These are phyloP conservation scores for Cynaeus angustus DNA, from an alignment of 2,888 invertebrate species.

Conservation along the genomic window DNA sequence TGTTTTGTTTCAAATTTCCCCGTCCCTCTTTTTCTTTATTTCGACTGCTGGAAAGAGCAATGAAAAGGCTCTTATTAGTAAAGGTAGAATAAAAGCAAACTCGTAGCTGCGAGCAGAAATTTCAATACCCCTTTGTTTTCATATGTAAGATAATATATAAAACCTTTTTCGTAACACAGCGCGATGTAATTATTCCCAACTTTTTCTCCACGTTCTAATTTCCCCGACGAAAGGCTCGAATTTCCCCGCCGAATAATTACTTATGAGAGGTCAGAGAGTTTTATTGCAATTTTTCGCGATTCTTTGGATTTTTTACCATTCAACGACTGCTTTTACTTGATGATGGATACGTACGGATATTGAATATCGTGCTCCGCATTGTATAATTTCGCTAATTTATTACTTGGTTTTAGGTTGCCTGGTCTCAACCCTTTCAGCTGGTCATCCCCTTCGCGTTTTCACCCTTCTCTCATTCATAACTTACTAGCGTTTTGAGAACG, in stretches of 20 bases:
- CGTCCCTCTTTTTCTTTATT: not conserved
- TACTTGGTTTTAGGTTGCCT: conserved; percentile 63
- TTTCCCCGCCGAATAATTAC: conserved; percentile 36
- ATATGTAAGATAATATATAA: conserved; percentile 52
- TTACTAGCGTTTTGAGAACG: conserved; percentile 43
- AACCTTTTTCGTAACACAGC: conserved; percentile 39
- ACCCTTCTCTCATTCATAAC: conserved; percentile 47
- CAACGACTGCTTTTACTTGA: conserved; percentile 12
- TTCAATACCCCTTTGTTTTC: conserved; percentile 52
- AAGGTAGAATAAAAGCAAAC: conserved; percentile 52
- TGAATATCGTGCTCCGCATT: conserved; percentile 54
- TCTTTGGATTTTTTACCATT: conserved; percentile 9
- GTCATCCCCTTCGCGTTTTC: conserved; percentile 51
- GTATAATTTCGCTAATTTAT: conserved; percentile 64
- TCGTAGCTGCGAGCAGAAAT: conserved; percentile 42
- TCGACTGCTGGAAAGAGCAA: not conserved
- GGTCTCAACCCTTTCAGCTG: conserved; percentile 58
- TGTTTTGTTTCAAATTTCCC: too few species aligned
- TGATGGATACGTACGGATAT: conserved; percentile 50
- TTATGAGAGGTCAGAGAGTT: conserved; percentile 9
- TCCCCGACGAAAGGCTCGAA: conserved; percentile 25
- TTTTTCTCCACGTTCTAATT: conserved; percentile 41
- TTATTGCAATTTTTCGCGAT: conserved; percentile 7
- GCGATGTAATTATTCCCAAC: conserved; percentile 43
- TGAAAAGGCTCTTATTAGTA: conserved; percentile 51